Conservation (phyloP, 2,113 vertebrate species). For the Indicator indicator region DNA sequence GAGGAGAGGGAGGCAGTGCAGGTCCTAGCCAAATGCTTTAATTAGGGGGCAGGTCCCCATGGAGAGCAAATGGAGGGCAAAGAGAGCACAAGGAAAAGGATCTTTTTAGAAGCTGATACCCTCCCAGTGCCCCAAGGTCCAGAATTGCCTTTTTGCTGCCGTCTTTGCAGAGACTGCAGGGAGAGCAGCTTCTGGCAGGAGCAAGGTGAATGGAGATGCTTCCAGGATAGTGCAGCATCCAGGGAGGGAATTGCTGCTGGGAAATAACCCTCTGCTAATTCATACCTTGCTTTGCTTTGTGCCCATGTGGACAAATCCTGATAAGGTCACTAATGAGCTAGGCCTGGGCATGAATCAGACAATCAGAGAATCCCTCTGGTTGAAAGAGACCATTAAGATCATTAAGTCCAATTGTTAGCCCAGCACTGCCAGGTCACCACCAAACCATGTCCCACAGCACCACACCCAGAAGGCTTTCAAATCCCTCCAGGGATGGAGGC, state of each 20-base stretch:
- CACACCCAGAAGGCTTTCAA: background rate
- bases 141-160: background rate
- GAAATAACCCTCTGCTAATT: background rate
- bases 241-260: background rate
- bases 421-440: background rate
- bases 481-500: too few species aligned
- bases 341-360: background rate
- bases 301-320: background rate
- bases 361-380: background rate
- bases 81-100: background rate
- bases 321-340: background rate
- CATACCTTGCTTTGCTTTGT: background rate
- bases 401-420: background rate
- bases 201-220: rapidly evolving
- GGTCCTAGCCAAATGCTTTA: rapidly evolving
- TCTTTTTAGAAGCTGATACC: background rate
- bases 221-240: background rate
- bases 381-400: background rate
- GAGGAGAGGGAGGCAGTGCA: background rate
- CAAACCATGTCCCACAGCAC: background rate
- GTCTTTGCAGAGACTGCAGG: background rate
- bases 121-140: too few species aligned
- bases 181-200: rapidly evolving
- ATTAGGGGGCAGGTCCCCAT: background rate
- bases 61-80: background rate